phyloP scores from a whole-genome alignment of 1,140 invertebrate genomes.

The Drosophila yakuba region DNA sequence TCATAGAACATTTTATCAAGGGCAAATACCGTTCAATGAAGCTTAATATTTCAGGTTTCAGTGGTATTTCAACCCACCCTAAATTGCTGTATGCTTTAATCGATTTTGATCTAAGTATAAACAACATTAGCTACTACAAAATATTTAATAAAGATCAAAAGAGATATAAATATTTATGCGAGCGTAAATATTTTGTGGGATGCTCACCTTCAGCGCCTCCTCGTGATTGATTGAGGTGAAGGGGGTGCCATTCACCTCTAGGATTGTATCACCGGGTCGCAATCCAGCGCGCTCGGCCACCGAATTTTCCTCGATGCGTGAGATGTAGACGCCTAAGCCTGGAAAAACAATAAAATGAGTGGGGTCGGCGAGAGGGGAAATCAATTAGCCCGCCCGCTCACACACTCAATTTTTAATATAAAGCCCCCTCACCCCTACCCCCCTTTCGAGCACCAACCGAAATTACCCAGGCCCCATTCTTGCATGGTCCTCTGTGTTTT shows the following conservation, averaged over 20 bases:
- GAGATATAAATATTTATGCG: conserved; percentile 41
- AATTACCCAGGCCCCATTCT: conserved; percentile 5
- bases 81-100: conserved; percentile 58
- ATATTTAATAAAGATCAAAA: conserved; percentile 40
- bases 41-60: not conserved
- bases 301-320: conserved; percentile 93
- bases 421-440: conserved; percentile 4
- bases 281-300: conserved; percentile 93
- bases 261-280: conserved; percentile 94
- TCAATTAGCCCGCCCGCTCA: conserved; percentile 63
- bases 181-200: conserved; percentile 30
- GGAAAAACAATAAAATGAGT: conserved; percentile 74
- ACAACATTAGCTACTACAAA: conserved; percentile 66
- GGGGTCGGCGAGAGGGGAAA: conserved; percentile 34
- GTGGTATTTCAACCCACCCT: not conserved
- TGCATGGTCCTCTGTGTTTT: conserved; percentile 9
- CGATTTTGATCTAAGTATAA: conserved; percentile 57
- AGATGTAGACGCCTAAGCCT: conserved; percentile 95
- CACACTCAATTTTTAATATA: conserved; percentile 67
- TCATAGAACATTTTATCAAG: not conserved
- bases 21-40: conserved; percentile 4
- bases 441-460: not conserved
- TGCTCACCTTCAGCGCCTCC: conserved; percentile 93
- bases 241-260: conserved; percentile 94
- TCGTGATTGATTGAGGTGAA: conserved; percentile 94